phyloP scores from a whole-genome alignment of 1,140 invertebrate genomes.

The Gonatopus flavifemur region DNA sequence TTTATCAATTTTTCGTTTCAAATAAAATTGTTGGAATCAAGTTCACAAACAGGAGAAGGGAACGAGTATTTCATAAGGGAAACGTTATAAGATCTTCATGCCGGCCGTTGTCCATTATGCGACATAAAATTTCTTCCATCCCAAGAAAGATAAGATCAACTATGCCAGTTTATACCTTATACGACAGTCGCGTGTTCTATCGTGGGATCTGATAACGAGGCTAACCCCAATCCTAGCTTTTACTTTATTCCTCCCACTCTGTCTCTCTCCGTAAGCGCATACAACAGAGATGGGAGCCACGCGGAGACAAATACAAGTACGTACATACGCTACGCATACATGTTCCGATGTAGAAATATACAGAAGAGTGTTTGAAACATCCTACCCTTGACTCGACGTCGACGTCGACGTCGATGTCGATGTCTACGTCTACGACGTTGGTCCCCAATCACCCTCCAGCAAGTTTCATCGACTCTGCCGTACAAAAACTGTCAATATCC shows the following conservation, averaged over 20 bases:
- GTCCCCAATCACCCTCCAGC: slow-evolving; percentile 45
- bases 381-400: slow-evolving; percentile 6
- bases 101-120: slow-evolving; percentile 49
- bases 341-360: background rate
- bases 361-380: slow-evolving; percentile 6
- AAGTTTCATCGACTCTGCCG: slow-evolving; percentile 38
- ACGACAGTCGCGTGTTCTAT: slow-evolving; percentile 53
- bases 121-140: slow-evolving; percentile 57
- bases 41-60: too few relatives aligned
- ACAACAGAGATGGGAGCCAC: slow-evolving; percentile 22
- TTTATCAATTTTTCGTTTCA: too few relatives aligned
- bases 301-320: slow-evolving; percentile 11
- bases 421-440: slow-evolving; percentile 28
- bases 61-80: too few relatives aligned
- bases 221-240: slow-evolving; percentile 35
- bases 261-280: slow-evolving; percentile 17
- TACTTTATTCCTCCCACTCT: too few relatives aligned
- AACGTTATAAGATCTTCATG: too few relatives aligned
- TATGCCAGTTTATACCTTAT: too few relatives aligned
- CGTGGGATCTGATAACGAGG: slow-evolving; percentile 52
- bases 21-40: too few relatives aligned
- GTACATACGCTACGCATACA: slow-evolving; percentile 5
- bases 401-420: slow-evolving; percentile 15
- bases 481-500: slow-evolving; percentile 43
- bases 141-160: slow-evolving; percentile 49